Conservation (phyloP, 2,888 invertebrate genomes). For the Pyrrhia umbra region DNA sequence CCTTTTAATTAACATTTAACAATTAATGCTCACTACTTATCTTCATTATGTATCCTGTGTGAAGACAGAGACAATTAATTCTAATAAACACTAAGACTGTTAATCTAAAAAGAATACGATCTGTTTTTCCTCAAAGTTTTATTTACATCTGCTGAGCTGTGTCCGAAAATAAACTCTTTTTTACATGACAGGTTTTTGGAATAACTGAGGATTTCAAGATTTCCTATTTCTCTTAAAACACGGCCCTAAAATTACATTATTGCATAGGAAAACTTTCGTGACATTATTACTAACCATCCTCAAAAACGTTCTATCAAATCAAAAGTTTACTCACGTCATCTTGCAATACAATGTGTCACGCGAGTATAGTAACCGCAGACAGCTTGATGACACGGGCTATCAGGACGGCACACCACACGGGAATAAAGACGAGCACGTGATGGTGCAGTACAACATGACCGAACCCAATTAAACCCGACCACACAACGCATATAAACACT, state of each 20-base stretch:
- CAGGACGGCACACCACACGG: conserved; percentile 50
- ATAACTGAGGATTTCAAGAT: no score
- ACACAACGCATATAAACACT: conserved; percentile 49
- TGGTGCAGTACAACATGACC: conserved; percentile 21
- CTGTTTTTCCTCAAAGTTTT: conserved; percentile 8
- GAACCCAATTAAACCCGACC: conserved; percentile 45
- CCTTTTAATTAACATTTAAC: conserved; percentile 56
- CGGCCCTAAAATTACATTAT: no score
- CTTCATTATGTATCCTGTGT: conserved; percentile 49
- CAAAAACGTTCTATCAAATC: conserved; percentile 14
- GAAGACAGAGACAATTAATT: conserved; percentile 44
- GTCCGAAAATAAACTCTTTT: background rate
- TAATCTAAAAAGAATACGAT: conserved; percentile 12
- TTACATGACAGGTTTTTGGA: no score
- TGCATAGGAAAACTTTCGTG: no score
- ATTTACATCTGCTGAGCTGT: background rate
- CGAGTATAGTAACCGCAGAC: conserved; percentile 33
- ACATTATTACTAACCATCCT: conserved; percentile 5
- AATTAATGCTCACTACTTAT: conserved; percentile 53
- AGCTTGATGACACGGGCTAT: conserved; percentile 44
- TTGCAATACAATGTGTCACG: conserved; percentile 16
- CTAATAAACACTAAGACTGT: conserved; percentile 50
- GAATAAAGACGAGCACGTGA: conserved; percentile 62
- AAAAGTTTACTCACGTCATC: conserved; percentile 48
- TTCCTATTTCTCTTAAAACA: no score